phyloP scores from a whole-genome alignment of 2,113 vertebrate species.

The Phalacrocorax aristotelis region DNA sequence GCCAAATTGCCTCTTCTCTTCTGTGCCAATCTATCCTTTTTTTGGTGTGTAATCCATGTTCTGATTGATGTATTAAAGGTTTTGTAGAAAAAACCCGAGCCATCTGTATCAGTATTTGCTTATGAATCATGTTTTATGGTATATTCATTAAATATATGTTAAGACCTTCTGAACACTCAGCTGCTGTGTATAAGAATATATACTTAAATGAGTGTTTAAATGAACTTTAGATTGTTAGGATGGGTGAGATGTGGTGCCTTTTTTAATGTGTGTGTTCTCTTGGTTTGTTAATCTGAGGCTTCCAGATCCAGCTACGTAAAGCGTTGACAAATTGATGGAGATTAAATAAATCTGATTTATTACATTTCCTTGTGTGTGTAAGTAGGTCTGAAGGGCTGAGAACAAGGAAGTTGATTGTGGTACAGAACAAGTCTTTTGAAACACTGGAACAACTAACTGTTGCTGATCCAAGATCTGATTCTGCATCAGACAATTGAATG shows the following conservation, averaged over 20 bases:
- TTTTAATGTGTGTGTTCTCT: neutral
- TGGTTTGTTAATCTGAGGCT: neutral
- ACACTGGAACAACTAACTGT: neutral
- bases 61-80: constrained; percentile 53
- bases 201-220: neutral
- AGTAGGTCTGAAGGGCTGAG: neutral
- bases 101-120: neutral
- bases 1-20: constrained; percentile 55
- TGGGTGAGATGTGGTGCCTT: neutral
- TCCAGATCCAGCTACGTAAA: neutral
- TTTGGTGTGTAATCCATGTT: constrained; percentile 30
- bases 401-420: neutral
- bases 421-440: neutral
- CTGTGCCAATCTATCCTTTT: constrained; percentile 1
- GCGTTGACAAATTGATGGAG: neutral
- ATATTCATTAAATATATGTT: neutral
- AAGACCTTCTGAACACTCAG: neutral
- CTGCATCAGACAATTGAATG: neutral
- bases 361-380: neutral
- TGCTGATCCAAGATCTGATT: neutral
- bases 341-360: constrained; percentile 43
- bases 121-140: neutral
- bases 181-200: neutral
- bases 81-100: neutral
- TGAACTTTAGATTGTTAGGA: neutral